Percentiles rank a stretch among this genome's conserved stretches.
phyloP scores from a whole-genome alignment of 2,113 vertebrate species.

The Cichladusa arquata region DNA sequence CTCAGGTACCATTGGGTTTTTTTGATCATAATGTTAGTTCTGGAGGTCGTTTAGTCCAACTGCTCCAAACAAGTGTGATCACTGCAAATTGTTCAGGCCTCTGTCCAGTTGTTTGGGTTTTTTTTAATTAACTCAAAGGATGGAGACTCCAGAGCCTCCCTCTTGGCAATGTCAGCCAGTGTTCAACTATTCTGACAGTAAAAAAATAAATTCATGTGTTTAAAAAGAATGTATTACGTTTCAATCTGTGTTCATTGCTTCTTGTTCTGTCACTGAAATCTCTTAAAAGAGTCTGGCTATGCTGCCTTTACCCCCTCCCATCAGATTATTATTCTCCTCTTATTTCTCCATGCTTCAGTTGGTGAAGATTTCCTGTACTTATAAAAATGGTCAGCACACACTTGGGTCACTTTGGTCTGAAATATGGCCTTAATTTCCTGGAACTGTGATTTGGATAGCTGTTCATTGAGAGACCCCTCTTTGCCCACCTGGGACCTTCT shows the following conservation, averaged over 20 bases:
- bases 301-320: background rate
- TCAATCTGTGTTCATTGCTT: background rate
- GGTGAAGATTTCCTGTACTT: background rate
- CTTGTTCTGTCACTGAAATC: background rate
- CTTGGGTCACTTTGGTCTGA: constrained; percentile 50
- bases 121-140: background rate
- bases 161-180: background rate
- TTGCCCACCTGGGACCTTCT: constrained; percentile 7
- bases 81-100: background rate
- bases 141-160: background rate
- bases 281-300: background rate
- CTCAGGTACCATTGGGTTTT: background rate
- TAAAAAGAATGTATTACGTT: background rate
- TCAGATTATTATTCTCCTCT: background rate
- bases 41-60: background rate
- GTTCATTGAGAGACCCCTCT: background rate
- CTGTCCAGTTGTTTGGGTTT: background rate
- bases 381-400: constrained; percentile 4
- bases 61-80: background rate
- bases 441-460: background rate
- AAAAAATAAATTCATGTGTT: background rate
- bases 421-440: constrained; percentile 34
- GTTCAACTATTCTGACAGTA: background rate
- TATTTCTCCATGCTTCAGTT: constrained; percentile 3
- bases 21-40: background rate